These are phyloP conservation scores for Merodon equestris DNA, from an alignment of 2,888 invertebrate genomes.

Conservation along the genomic window DNA sequence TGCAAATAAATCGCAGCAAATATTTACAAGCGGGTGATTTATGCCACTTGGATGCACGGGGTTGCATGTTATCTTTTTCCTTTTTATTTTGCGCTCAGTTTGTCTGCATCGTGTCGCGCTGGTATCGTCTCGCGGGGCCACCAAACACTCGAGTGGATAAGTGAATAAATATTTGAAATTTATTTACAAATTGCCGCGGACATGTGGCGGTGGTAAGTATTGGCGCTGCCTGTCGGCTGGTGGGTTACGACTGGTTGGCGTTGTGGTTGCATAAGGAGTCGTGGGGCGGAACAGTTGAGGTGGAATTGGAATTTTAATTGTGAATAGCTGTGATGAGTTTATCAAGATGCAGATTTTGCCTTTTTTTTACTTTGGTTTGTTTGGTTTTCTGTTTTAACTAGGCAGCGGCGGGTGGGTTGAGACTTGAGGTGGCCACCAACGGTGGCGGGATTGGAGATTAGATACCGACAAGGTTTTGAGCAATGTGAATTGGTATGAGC, in stretches of 20 bases:
- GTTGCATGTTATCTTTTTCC: too few species aligned
- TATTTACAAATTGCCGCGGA: slow-evolving; percentile 65
- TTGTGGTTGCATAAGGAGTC: slow-evolving; percentile 49
- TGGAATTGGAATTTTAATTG: slow-evolving; percentile 67
- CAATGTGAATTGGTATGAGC: too few species aligned
- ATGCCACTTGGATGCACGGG: slow-evolving; percentile 51
- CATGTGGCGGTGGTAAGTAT: slow-evolving; percentile 23
- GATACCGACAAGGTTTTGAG: not conserved
- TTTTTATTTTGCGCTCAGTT: too few species aligned
- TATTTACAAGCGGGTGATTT: slow-evolving; percentile 69
- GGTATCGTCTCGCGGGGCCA: slow-evolving; percentile 19
- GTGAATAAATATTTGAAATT: slow-evolving; percentile 68
- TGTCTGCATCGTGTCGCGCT: slow-evolving; percentile 35
- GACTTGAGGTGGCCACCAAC: too few species aligned
- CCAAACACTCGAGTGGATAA: slow-evolving; percentile 52
- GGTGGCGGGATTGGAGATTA: not conserved
- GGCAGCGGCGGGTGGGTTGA: too few species aligned
- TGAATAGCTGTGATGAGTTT: slow-evolving; percentile 54
- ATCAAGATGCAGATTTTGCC: slow-evolving; percentile 48
- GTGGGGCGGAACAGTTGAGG: slow-evolving; percentile 38
- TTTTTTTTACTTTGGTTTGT: slow-evolving; percentile 1
- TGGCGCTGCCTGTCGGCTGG: too few species aligned
- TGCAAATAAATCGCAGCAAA: slow-evolving; percentile 68
- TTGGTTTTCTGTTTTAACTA: too few species aligned
- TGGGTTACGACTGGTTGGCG: slow-evolving; percentile 5